phyloP scores from a whole-genome alignment of 2,888 invertebrate genomes.

The Colostygia pectinataria region DNA sequence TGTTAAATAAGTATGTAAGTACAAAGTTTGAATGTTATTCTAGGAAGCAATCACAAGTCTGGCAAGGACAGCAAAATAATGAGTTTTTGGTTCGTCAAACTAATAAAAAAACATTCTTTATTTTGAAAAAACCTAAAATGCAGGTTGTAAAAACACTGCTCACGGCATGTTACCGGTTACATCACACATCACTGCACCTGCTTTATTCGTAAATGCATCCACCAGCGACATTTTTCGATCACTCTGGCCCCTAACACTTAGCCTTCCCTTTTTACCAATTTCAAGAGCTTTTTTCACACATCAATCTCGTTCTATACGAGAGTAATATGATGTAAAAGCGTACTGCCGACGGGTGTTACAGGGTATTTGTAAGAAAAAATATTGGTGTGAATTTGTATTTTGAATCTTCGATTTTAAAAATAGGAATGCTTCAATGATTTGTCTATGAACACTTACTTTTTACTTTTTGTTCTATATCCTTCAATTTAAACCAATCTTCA shows the following conservation, averaged over 20 bases:
- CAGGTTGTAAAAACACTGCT: background rate
- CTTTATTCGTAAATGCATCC: constrained; percentile 20
- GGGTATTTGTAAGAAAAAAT: constrained; percentile 44
- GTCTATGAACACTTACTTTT: background rate
- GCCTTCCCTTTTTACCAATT: constrained; percentile 81
- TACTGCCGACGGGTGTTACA: constrained; percentile 45
- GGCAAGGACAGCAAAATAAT: too few relatives aligned
- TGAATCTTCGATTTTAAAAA: constrained; percentile 18
- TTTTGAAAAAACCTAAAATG: too few relatives aligned
- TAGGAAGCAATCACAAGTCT: too few relatives aligned
- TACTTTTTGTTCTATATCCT: too few relatives aligned
- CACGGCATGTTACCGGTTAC: background rate
- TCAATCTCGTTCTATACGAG: constrained; percentile 74
- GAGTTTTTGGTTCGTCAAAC: too few relatives aligned
- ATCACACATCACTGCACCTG: background rate
- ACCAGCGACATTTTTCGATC: constrained; percentile 71
- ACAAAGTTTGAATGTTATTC: too few relatives aligned
- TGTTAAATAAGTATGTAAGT: too few relatives aligned
- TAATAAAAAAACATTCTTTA: too few relatives aligned
- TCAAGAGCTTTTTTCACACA: constrained; percentile 77
- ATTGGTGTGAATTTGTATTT: constrained; percentile 37
- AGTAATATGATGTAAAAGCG: constrained; percentile 72
- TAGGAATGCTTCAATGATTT: background rate
- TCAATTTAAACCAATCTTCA: too few relatives aligned
- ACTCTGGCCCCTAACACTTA: constrained; percentile 75